Evolutionary conservation across 2,888 invertebrate species (phyloP), one percentile per base, ranked within the genome.

Genomic region (Drosophila prolongata): DNA sequence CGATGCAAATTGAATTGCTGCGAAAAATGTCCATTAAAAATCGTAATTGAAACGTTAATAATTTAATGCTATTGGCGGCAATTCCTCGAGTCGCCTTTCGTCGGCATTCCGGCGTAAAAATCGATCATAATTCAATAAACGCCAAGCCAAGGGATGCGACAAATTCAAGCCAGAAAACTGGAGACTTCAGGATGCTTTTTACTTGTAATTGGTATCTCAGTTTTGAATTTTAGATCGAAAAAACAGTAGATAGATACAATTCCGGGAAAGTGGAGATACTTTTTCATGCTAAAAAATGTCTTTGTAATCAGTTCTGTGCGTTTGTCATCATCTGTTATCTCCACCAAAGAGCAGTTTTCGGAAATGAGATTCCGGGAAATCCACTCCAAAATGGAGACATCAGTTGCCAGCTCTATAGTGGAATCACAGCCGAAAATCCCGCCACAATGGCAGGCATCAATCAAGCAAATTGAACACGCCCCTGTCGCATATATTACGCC

Each of bases 91-190:
- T 54, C 40, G 44, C 49, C 60, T 30, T 60, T 50, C 27, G 34
- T 24, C 44, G n/a, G 14, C 37, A 52, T 38, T 44, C 69, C 19
- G 53, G 62, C 30, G 40, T 37, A 73, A 79, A 88, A 82, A 82
- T 83, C 83, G 80, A 87, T 83, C 78, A 80, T 89, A 83, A 83
- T 72, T 87, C 54, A 67, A 89, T 83, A 89, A 89, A 76, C 76
- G 76, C 78, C 84, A 42, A 44, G 61, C 30, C 64, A 42, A 50
- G 44, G 53, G 35, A 46, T 27, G 35, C 27, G 47, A 47, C 47
- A 37, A 40, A 10, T 52, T 50, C 30, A 3, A n/a, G 19, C 14
- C 34, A 14, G 59, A 27, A 58, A 24, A 24, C 24, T 4, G 24
- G 24, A 24, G 24, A 24, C 24, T 24, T 24, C 24, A 24, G 24